These are phyloP conservation scores for Xenops minutus DNA, from an alignment of 2,797 vertebrate species.

Conservation along the genomic window DNA sequence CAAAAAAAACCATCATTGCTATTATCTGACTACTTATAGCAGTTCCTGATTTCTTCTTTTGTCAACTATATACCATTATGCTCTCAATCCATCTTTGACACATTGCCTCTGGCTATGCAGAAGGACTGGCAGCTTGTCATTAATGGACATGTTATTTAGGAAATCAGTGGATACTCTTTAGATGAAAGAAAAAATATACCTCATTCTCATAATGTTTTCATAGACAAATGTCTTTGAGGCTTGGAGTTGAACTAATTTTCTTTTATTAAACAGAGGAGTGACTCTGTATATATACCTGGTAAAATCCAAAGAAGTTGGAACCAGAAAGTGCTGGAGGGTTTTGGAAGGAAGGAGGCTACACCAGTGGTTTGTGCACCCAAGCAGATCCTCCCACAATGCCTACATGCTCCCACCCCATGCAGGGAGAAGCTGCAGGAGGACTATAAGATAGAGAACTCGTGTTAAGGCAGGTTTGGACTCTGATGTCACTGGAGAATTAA, in stretches of 20 bases:
- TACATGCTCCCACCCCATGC: fast-evolving
- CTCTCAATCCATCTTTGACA: neutral
- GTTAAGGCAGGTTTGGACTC: neutral
- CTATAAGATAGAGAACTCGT: neutral
- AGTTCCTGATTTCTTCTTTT: neutral
- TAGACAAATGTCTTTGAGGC: neutral
- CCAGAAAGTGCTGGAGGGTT: neutral
- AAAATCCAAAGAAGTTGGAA: neutral
- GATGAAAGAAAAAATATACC: neutral
- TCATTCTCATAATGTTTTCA: neutral
- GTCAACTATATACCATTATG: neutral
- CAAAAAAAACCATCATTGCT: neutral
- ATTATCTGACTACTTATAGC: neutral
- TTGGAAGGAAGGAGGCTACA: neutral
- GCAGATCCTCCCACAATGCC: neutral
- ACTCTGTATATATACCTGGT: neutral
- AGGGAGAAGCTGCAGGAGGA: neutral
- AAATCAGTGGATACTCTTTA: neutral
- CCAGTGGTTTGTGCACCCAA: fast-evolving
- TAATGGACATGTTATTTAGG: neutral
- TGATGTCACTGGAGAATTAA: neutral
- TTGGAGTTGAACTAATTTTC: neutral
- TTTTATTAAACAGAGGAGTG: neutral
- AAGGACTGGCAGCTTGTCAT: neutral
- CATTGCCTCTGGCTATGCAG: neutral